A percentile compares a stretch with the other conserved stretches of the same genome.
phyloP scores from a whole-genome alignment of 2,888 invertebrate species.

The Plebejus melissa region DNA sequence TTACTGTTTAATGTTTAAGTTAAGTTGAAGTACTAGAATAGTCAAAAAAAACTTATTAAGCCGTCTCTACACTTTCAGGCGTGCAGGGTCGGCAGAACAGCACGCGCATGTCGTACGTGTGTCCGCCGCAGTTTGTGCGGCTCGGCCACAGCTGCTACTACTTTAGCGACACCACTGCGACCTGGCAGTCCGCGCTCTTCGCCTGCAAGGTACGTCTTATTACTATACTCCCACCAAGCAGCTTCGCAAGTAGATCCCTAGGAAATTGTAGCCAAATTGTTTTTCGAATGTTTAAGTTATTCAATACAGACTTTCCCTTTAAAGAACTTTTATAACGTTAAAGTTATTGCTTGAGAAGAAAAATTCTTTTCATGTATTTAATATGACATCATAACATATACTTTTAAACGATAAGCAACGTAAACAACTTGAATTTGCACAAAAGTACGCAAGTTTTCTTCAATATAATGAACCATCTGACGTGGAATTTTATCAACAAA shows the following conservation, averaged over 20 bases:
- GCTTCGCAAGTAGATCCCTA: too few relatives aligned
- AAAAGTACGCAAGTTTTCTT: not conserved
- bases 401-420: too few relatives aligned
- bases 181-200: constrained; percentile 86
- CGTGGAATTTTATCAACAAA: not conserved
- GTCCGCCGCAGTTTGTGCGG: constrained; percentile 84
- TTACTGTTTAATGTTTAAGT: not conserved
- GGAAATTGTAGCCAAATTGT: too few relatives aligned
- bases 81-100: constrained; percentile 60
- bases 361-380: too few relatives aligned
- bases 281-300: too few relatives aligned
- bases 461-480: not conserved
- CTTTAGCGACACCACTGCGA: constrained; percentile 82
- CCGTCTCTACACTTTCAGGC: constrained; percentile 32
- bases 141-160: constrained; percentile 87
- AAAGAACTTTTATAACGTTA: too few relatives aligned
- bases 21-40: not conserved
- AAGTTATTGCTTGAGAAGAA: too few relatives aligned
- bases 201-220: constrained; percentile 76
- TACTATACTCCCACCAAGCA: too few relatives aligned
- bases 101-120: constrained; percentile 78
- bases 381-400: too few relatives aligned
- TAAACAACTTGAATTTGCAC: not conserved
- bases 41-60: not conserved
- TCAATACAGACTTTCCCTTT: too few relatives aligned